Percentiles rank a stretch among this genome's conserved stretches.
phyloP scores from a whole-genome alignment of 2,113 vertebrate species.

The Peromyscus leucopus region DNA sequence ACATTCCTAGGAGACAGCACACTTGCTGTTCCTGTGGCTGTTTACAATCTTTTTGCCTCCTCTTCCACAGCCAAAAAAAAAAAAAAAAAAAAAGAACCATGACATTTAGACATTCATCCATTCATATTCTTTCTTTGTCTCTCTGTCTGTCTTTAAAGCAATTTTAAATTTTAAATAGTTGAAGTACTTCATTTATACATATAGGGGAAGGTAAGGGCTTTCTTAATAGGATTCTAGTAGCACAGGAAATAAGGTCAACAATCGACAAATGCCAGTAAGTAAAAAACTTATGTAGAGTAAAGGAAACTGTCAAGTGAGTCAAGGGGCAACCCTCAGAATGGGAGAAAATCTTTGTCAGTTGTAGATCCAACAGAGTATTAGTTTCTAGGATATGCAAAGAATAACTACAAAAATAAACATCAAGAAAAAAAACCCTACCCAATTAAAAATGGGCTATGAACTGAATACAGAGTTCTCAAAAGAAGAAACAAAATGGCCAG shows the following conservation, averaged over 20 bases:
- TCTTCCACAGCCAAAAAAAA: neutral
- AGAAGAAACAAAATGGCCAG: neutral
- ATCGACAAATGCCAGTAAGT: neutral
- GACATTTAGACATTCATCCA: neutral
- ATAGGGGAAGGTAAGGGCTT: neutral
- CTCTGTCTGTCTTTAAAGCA: neutral
- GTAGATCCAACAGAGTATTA: neutral
- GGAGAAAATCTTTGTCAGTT: neutral
- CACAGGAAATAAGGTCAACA: neutral
- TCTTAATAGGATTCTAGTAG: neutral
- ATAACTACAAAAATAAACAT: neutral
- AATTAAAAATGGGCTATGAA: neutral
- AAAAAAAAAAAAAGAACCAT: neutral
- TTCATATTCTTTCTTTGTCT: too few relatives aligned
- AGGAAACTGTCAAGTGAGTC: neutral
- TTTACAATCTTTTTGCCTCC: neutral
- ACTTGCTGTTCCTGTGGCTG: neutral
- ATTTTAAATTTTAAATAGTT: neutral
- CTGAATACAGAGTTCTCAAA: neutral
- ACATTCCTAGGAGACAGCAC: neutral
- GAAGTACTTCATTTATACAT: neutral
- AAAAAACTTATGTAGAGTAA: neutral
- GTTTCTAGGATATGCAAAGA: neutral
- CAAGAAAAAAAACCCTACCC: neutral
- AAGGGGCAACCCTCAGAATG: neutral